phyloP scores from a whole-genome alignment of 2,888 invertebrate genomes.

The Sarcophaga variegata region DNA sequence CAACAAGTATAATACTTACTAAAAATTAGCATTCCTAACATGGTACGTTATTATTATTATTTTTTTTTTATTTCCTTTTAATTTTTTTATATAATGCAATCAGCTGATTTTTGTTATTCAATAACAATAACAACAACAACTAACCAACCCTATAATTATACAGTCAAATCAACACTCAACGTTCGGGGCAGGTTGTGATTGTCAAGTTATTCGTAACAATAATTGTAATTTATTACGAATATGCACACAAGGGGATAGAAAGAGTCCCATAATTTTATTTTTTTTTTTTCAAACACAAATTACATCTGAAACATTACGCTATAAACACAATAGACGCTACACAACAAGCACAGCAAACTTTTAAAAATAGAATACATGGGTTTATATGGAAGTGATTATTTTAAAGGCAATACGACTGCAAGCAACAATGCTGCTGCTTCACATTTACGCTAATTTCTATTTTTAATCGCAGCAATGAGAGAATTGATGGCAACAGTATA shows the following conservation, averaged over 20 bases:
- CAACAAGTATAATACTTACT: not conserved
- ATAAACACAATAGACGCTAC: slow-evolving; percentile 1
- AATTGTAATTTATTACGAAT: slow-evolving; percentile 22
- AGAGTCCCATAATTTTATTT: not conserved
- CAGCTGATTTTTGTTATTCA: slow-evolving; percentile 59
- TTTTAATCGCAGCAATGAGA: too few relatives aligned
- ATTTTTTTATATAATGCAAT: slow-evolving; percentile 50
- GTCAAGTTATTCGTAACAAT: slow-evolving; percentile 27
- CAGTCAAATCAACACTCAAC: not conserved
- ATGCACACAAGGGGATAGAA: slow-evolving; percentile 10
- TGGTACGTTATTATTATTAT: slow-evolving; percentile 16
- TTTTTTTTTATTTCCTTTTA: not conserved
- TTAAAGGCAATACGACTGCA: not conserved
- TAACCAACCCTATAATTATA: slow-evolving; percentile 47
- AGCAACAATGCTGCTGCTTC: not conserved
- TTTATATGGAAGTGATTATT: too few relatives aligned
- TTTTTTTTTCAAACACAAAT: not conserved
- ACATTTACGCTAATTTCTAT: too few relatives aligned
- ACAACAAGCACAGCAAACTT: too few relatives aligned
- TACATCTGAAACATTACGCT: not conserved
- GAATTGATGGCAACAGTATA: too few relatives aligned
- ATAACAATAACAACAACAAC: slow-evolving; percentile 7
- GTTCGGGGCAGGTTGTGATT: not conserved
- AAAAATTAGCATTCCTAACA: slow-evolving; percentile 26
- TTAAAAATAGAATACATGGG: too few relatives aligned